phyloP scores from a whole-genome alignment of 2,797 vertebrate genomes.

The Anableps anableps region DNA sequence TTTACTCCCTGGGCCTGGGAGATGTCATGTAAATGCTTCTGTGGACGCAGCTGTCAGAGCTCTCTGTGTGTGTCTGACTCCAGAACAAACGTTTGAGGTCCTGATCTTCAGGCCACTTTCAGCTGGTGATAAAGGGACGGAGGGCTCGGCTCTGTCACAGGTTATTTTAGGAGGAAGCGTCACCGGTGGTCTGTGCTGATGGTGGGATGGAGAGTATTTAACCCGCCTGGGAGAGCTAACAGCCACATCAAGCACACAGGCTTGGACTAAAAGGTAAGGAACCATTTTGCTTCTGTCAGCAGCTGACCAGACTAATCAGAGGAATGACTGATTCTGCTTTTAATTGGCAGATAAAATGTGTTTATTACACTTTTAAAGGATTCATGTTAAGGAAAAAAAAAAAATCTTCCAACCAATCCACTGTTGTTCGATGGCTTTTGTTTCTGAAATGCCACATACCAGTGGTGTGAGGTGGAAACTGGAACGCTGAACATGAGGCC shows the following conservation, averaged over 20 bases:
- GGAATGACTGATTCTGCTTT: background rate
- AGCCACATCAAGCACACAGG: slow-evolving; percentile 1
- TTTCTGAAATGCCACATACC: slow-evolving; percentile 67
- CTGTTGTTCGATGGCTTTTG: slow-evolving; percentile 12
- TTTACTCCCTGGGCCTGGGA: background rate
- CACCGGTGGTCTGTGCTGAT: slow-evolving; percentile 50
- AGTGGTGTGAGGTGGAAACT: slow-evolving; percentile 47
- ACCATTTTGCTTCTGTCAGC: background rate
- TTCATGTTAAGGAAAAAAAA: background rate
- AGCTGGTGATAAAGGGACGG: slow-evolving; percentile 51
- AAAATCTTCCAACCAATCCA: background rate
- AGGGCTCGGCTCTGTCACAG: slow-evolving; percentile 61
- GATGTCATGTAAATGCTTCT: background rate
- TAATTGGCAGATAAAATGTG: background rate
- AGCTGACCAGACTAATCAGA: background rate
- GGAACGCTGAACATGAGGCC: slow-evolving; percentile 15
- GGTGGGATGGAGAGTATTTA: slow-evolving; percentile 71
- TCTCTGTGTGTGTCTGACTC: slow-evolving; percentile 2
- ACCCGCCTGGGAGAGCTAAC: slow-evolving; percentile 15
- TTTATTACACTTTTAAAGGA: background rate
- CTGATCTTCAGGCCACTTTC: slow-evolving; percentile 45
- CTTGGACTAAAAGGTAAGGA: slow-evolving; percentile 55
- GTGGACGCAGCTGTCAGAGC: slow-evolving; percentile 40
- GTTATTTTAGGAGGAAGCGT: slow-evolving; percentile 80
- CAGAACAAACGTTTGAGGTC: slow-evolving; percentile 42